Conservation (phyloP, 2,888 invertebrate species). For the Spatulosminthurus flaviceps region DNA sequence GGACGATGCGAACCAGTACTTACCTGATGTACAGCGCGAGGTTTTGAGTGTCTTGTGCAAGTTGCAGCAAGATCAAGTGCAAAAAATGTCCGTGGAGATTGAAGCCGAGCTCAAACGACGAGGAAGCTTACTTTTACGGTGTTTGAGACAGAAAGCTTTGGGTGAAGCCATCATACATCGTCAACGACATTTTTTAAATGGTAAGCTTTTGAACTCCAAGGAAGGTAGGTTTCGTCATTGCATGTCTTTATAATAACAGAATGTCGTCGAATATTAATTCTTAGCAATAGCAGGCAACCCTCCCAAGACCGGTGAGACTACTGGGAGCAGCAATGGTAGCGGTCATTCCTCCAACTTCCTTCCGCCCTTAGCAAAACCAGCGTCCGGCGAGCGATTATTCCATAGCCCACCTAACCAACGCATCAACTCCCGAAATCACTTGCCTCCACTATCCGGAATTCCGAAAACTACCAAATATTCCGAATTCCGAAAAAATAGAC, state of each 20-base stretch:
- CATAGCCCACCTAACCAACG: conserved; percentile 31
- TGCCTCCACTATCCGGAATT: conserved; percentile 50
- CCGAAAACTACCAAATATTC: conserved; percentile 61
- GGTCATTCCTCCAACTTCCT: conserved; percentile 49
- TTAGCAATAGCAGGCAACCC: conserved; percentile 43
- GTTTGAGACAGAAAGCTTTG: conserved; percentile 83
- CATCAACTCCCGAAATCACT: neutral
- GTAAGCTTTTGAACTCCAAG: conserved; percentile 67
- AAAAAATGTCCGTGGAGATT: conserved; percentile 81
- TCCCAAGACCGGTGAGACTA: conserved; percentile 34
- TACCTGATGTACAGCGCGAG: conserved; percentile 86
- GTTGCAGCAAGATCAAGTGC: conserved; percentile 93
- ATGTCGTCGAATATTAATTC: neutral
- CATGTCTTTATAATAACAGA: neutral
- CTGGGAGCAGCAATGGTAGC: conserved; percentile 32
- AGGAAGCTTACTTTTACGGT: conserved; percentile 82
- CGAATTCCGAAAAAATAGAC: conserved; percentile 54
- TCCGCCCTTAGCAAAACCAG: conserved; percentile 54
- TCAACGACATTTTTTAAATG: conserved; percentile 85
- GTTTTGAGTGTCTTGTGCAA: conserved; percentile 85
- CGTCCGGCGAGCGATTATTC: conserved; percentile 31
- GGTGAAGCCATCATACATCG: conserved; percentile 92
- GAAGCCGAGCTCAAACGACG: conserved; percentile 86
- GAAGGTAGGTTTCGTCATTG: neutral
- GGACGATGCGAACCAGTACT: conserved; percentile 68